Percentiles rank a stretch among this genome's conserved stretches.
These are phyloP conservation scores for Ochropacha duplaris DNA, from an alignment of 2,888 invertebrate genomes.

Conservation along the genomic window DNA sequence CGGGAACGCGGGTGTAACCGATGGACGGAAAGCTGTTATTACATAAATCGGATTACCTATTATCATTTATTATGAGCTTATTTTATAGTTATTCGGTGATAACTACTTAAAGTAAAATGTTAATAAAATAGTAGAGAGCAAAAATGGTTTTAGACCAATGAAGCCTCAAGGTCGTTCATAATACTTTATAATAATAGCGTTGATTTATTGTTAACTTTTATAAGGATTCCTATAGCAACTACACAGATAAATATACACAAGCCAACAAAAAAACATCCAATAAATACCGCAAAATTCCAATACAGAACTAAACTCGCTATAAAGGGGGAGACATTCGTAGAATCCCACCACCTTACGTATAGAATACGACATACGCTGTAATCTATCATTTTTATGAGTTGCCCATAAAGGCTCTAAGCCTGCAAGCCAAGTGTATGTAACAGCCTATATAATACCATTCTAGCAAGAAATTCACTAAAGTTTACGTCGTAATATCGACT, in stretches of 20 bases:
- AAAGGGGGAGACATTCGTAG: slow-evolving; percentile 13
- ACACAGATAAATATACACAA: background rate
- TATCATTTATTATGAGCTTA: no score
- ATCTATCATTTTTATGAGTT: slow-evolving; percentile 79
- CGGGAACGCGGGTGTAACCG: no score
- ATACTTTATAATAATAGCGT: no score
- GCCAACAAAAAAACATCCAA: slow-evolving; percentile 8
- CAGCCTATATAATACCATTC: slow-evolving; percentile 75
- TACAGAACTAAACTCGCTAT: slow-evolving; percentile 4
- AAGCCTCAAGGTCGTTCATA: no score
- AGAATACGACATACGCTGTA: slow-evolving; percentile 51
- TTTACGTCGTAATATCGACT: slow-evolving; percentile 56
- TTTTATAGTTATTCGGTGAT: no score
- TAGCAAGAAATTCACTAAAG: slow-evolving; percentile 64
- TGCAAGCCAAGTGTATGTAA: slow-evolving; percentile 76
- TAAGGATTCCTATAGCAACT: background rate
- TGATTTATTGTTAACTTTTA: no score
- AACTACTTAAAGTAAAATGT: no score
- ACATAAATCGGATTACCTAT: no score
- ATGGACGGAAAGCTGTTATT: no score
- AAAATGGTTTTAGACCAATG: no score
- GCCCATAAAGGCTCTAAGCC: slow-evolving; percentile 70
- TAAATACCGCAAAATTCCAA: slow-evolving; percentile 23
- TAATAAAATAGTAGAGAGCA: no score
- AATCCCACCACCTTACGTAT: slow-evolving; percentile 32